Evolutionary conservation across 2,797 vertebrate species (phyloP).

Genomic region (Perdix hodgsoniae): DNA sequence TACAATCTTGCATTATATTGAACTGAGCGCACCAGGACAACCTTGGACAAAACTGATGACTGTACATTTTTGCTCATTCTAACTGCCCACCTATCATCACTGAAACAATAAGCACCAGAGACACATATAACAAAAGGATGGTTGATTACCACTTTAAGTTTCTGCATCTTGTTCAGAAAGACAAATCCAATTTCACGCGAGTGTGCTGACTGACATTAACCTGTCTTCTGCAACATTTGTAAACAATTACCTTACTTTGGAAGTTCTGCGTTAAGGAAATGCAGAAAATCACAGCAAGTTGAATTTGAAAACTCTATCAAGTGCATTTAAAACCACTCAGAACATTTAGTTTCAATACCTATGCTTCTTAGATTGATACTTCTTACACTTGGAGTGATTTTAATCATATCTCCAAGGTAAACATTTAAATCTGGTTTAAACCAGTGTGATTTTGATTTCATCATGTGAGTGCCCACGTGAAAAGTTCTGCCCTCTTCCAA

Average conservation of each 20-base stretch:
- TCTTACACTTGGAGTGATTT: not conserved
- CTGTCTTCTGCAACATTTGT: conserved; percentile 21
- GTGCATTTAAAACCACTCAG: not conserved
- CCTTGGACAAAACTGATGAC: not conserved
- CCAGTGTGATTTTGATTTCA: not conserved
- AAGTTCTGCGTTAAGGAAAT: not conserved
- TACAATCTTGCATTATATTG: not conserved
- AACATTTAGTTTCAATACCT: not conserved
- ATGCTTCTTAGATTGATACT: not conserved
- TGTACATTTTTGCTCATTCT: not conserved
- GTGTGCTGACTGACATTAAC: not conserved
- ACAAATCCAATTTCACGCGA: not conserved
- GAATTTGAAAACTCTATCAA: not conserved
- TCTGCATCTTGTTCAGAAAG: conserved; percentile 21
- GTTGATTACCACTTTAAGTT: not conserved
- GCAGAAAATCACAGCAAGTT: not conserved
- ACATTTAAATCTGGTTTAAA: not conserved
- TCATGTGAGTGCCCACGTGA: not conserved
- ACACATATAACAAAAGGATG: not conserved
- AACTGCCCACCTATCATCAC: not conserved
- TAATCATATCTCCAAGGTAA: not conserved
- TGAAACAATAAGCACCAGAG: conserved; percentile 27
- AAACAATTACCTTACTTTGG: not conserved
- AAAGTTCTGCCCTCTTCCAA: not conserved
- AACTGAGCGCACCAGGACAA: not conserved